Evolutionary conservation across 2,797 vertebrate species (phyloP), one percentile per base, ranked within the genome.

Genomic region (Benthosema pterotum): DNA sequence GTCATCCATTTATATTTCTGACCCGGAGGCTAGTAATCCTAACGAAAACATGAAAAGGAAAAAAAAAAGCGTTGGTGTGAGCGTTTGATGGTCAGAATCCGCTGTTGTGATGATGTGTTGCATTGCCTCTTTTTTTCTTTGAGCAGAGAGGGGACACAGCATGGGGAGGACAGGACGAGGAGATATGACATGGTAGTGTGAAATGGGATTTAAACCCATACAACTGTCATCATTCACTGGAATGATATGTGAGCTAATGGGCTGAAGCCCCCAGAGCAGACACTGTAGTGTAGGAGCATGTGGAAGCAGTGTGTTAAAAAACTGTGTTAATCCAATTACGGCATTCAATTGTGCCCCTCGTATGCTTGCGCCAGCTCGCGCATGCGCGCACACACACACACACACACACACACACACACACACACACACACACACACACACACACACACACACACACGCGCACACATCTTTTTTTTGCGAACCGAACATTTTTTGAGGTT

Each of bases 131-230:
- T 18, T 19, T 19, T 71, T 74, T 63, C 0, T n/a, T 46, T 32
- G 8, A 65, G 32, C 14, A 25, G 61, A 55, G 56, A 64, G 63
- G 61, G 52, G 55, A 43, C 63, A 0, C 54, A 18, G 60, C 57
- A 61, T 69, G 68, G 61, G 61, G 18, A 22, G 28, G 15, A 60
- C 53, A 63, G 74, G 53, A 83, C 69, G 77, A 74, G 74, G 50
- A 61, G 69, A 72, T 65, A 71, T 73, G 81, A 85, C 71, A 85
- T 69, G 63, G 50, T 18, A 46, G 73, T 83, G 86, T 87, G 83
- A 89, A 89, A 89, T 83, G 77, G 83, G 86, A 89, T 89, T 88
- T 75, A 80, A 84, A 79, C 67, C 68, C 79, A 77, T 83, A 79
- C 71, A 77, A 79, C 71, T 63, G 68, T 78, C 2, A n/a, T n/a